Conservation (phyloP, 2,888 invertebrate genomes). For the Monopis laevigella region DNA sequence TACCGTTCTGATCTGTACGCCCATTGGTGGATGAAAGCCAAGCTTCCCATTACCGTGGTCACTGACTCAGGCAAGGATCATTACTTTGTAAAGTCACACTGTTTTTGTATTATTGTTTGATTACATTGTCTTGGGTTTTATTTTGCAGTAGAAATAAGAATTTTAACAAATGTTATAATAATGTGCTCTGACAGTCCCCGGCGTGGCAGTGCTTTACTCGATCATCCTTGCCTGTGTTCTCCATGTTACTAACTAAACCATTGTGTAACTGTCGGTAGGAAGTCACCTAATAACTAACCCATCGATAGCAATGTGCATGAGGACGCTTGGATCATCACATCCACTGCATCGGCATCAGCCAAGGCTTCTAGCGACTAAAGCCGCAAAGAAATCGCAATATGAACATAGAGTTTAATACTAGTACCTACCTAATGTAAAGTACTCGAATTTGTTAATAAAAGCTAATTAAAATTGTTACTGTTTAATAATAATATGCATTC, state of each 20-base stretch:
- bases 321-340: conserved; percentile 3
- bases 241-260: conserved; percentile 53
- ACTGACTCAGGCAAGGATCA: conserved; percentile 69
- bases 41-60: conserved; percentile 74
- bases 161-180: conserved; percentile 54
- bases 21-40: conserved; percentile 94
- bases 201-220: conserved; percentile 67
- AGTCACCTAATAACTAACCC: conserved; percentile 8
- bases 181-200: conserved; percentile 59
- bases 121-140: conserved; percentile 46
- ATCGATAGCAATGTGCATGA: conserved; percentile 1
- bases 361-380: conserved; percentile 7
- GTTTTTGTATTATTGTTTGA: conserved; percentile 59
- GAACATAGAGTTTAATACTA: too few species aligned
- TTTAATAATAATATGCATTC: too few species aligned
- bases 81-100: conserved; percentile 65
- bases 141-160: conserved; percentile 32
- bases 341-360: neutral
- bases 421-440: too few species aligned
- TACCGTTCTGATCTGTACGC: conserved; percentile 88
- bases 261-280: conserved; percentile 10
- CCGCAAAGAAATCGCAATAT: neutral
- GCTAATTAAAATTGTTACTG: too few species aligned
- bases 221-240: conserved; percentile 70
- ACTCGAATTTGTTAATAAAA: too few species aligned